Evolutionary conservation across 2,797 vertebrate species (phyloP).

Genomic region (Acipenser transmontanus): DNA sequence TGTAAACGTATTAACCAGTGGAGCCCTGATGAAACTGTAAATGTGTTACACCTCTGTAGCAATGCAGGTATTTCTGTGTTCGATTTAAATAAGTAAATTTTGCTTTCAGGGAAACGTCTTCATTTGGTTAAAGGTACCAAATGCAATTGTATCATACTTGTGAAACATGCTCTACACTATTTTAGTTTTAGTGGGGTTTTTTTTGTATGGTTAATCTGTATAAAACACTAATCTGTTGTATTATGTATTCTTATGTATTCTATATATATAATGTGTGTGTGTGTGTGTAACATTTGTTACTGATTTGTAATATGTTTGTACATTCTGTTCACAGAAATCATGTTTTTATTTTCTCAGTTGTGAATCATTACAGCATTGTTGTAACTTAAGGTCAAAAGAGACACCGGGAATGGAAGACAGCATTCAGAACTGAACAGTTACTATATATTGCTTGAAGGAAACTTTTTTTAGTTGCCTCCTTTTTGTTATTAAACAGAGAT

Average conservation of each 20-base stretch:
- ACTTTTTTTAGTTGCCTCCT: constrained; percentile 22
- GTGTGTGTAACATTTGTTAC: background rate
- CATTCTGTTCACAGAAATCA: too few relatives aligned
- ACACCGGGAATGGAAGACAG: constrained; percentile 40
- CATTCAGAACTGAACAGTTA: constrained; percentile 20
- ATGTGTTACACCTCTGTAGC: constrained; percentile 8
- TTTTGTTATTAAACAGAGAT: constrained; percentile 61
- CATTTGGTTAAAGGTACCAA: too few relatives aligned
- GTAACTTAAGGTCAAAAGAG: constrained; percentile 20
- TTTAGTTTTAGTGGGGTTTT: background rate
- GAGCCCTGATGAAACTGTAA: background rate
- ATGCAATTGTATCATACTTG: too few relatives aligned
- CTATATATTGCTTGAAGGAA: constrained; percentile 22
- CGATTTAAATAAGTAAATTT: too few relatives aligned
- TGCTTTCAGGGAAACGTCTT: too few relatives aligned
- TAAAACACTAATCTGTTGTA: constrained; percentile 26
- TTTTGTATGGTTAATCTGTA: constrained; percentile 19
- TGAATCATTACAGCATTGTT: constrained; percentile 14
- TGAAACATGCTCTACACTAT: too few relatives aligned
- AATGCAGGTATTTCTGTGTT: background rate
- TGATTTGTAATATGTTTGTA: too few relatives aligned
- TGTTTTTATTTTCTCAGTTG: too few relatives aligned
- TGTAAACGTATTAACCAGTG: too few relatives aligned
- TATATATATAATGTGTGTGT: constrained; percentile 3
- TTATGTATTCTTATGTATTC: background rate